Percentiles rank a stretch among this genome's conserved stretches.
Conservation (phyloP, 37 sponge, comb jelly and placozoan species). For the Mnemiopsis leidyi region DNA sequence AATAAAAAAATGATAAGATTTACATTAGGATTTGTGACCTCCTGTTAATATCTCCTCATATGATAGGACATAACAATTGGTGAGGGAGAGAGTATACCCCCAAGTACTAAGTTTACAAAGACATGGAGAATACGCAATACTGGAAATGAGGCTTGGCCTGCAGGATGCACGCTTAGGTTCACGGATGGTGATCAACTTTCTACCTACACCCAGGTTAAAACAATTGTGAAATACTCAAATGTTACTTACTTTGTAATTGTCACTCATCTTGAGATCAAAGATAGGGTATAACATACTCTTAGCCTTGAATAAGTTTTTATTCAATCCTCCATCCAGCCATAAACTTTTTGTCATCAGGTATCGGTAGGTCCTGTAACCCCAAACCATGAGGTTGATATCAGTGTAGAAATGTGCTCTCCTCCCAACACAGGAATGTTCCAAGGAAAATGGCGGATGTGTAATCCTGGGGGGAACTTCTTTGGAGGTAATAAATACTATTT, state of each 20-base stretch:
- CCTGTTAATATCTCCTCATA: too few species aligned
- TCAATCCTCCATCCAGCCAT: neutral
- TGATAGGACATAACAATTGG: constrained; percentile 70
- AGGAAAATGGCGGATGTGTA: constrained; percentile 76
- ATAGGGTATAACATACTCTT: too few species aligned
- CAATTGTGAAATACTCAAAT: too few species aligned
- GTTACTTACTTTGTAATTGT: too few species aligned
- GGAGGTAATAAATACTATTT: constrained; percentile 81
- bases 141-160: constrained; percentile 75
- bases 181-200: constrained; percentile 69
- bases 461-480: constrained; percentile 69
- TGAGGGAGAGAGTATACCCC: constrained; percentile 70
- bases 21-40: too few species aligned
- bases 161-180: constrained; percentile 68
- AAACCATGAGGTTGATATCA: constrained; percentile 68
- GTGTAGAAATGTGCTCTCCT: constrained; percentile 71
- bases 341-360: neutral
- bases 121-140: constrained; percentile 77
- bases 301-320: too few species aligned
- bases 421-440: constrained; percentile 70
- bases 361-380: constrained; percentile 17
- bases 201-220: constrained; percentile 18
- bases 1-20: too few species aligned
- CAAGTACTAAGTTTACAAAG: constrained; percentile 73
- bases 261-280: too few species aligned